Evolutionary conservation across 2,113 vertebrate genomes (phyloP).

Genomic region (Chaetodon auriga): DNA sequence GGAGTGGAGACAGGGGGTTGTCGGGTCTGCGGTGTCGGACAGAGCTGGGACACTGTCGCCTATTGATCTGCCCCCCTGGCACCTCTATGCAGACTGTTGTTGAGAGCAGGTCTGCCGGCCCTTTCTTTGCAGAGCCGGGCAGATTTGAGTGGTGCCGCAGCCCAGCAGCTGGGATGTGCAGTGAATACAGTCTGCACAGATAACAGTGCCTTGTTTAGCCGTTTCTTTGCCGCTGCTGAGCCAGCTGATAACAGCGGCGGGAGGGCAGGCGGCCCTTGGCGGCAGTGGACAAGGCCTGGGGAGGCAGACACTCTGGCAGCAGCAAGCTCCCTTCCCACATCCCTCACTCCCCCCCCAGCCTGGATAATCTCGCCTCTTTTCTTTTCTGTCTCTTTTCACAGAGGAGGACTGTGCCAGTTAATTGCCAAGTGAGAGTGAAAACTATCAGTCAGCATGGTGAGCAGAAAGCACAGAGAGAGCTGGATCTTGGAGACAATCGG

Average conservation of each 20-base stretch:
- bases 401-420: conserved; percentile 78
- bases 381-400: conserved; percentile 77
- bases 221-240: conserved; percentile 88
- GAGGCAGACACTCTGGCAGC: conserved; percentile 93
- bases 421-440: conserved; percentile 73
- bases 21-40: conserved; percentile 46
- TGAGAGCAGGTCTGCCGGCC: conserved; percentile 77
- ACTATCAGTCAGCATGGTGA: conserved; percentile 63
- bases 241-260: conserved; percentile 88
- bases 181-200: conserved; percentile 89
- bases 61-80: conserved; percentile 79
- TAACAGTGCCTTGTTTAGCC: conserved; percentile 91
- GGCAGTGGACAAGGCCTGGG: conserved; percentile 87
- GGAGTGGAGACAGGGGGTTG: conserved; percentile 17
- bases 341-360: conserved; percentile 67
- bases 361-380: conserved; percentile 83
- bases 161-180: conserved; percentile 86
- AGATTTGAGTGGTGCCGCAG: conserved; percentile 91
- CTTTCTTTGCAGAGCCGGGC: conserved; percentile 87
- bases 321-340: conserved; percentile 76
- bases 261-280: conserved; percentile 84
- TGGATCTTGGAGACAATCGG: conserved; percentile 33
- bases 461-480: conserved; percentile 48
- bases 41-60: conserved; percentile 64
- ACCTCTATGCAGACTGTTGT: conserved; percentile 83